phyloP scores from a whole-genome alignment of 2,113 vertebrate species.

The Pseudopipra pipra region DNA sequence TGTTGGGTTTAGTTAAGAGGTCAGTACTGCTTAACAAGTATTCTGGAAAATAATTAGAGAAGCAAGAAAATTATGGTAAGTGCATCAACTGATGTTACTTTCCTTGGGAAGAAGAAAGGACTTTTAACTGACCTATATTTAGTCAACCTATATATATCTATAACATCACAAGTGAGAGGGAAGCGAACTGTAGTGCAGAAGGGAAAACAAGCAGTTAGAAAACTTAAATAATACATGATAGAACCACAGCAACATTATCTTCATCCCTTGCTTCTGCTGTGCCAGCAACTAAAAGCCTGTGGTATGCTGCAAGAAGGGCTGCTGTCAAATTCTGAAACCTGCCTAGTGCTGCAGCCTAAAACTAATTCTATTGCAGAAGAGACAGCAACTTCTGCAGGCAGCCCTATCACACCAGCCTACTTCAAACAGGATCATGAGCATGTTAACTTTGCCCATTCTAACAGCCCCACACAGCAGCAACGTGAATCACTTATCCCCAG shows the following conservation, averaged over 20 bases:
- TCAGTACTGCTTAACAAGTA: neutral
- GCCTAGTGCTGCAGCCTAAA: neutral
- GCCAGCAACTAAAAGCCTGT: neutral
- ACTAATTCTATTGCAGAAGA: neutral
- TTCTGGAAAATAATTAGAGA: neutral
- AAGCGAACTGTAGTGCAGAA: neutral
- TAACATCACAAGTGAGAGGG: neutral
- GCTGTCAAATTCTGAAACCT: neutral
- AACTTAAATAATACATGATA: neutral
- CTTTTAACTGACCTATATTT: neutral
- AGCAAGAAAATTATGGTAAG: neutral
- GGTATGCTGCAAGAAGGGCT: neutral
- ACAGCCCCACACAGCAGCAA: neutral
- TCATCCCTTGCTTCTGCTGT: neutral
- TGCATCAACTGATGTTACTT: neutral
- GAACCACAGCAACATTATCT: neutral
- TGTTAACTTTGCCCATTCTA: neutral
- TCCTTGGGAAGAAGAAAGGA: neutral
- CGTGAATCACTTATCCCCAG: neutral
- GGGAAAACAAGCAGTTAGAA: neutral
- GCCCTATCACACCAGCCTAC: neutral
- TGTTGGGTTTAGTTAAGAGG: neutral
- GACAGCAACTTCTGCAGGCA: neutral
- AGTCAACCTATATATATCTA: neutral
- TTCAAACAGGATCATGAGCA: neutral